Evolutionary conservation across 1,140 invertebrate genomes (phyloP), one percentile per base, ranked within the genome.

Genomic region (Trachymyrmex septentrionalis): DNA sequence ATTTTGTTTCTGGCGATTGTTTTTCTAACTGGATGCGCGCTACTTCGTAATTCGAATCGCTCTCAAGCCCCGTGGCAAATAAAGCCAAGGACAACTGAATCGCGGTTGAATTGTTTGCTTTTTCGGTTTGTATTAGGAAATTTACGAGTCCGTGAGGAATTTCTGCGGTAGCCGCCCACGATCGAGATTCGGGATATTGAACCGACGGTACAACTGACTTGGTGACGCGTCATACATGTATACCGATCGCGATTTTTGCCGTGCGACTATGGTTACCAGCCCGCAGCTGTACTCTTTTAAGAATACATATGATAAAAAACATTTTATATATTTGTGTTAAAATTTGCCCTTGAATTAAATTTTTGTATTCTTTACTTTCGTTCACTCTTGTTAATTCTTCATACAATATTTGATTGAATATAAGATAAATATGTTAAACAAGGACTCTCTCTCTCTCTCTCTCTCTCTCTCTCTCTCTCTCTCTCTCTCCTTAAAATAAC

Each of bases 41-140:
- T 34, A 19, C 48, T 6, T 55, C n/a, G 48, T n/a, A 67, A 66
- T 82, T 75, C 66, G 50, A 44, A 21, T 10, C 66, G 53, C 78
- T 27, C 64, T 34, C 21, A 16, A 14, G 64, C 34, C 44, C 69
- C 27, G n/a, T 48, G 67, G 55, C 69, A 61, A 84, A 63, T 50
- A 84, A 84, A 84, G 69, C 57, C 80, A 75, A 84, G 80, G 80
- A 84, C 80, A 75, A 34, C 55, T 61, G n/a, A 84, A 75, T 75
- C 69, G 38, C 69, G 55, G 16, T 24, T 1, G 38, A 50, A 50
- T 69, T 81, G 78, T 81, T 81, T 81, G 50, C 53, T 73, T 48
- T 72, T 10, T 19, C 55, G 69, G 69, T 75, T 84, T 84, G 69
- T 44, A 63, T 75, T 75, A 61, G 80, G 44, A 75, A 84, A 84